Evolutionary conservation across 2,888 invertebrate genomes (phyloP), one percentile per base, ranked within the genome.

Genomic region (Gasteruption jaculator): DNA sequence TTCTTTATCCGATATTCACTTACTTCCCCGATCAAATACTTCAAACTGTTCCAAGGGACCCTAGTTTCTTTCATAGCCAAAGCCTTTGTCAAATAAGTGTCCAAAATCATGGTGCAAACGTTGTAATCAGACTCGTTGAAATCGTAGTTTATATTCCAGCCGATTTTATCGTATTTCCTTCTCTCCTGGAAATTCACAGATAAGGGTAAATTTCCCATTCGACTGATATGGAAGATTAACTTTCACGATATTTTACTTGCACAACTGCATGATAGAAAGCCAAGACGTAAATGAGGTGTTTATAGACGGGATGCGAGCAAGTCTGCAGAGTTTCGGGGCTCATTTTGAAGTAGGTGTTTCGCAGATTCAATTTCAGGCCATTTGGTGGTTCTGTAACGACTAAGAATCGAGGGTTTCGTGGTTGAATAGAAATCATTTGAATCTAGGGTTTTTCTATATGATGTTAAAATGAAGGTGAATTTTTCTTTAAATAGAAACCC

Each of bases 211-310:
- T 8, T 24, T n/a, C 5, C 26, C 35, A 4, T 4, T 21, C 43
- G n/a, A n/a, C n/a, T n/a, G n/a, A n/a, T n/a, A n/a, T n/a, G n/a
- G n/a, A n/a, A n/a, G n/a, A n/a, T n/a, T n/a, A n/a, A n/a, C n/a
- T n/a, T n/a, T n/a, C n/a, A n/a, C n/a, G n/a, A n/a, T n/a, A n/a
- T n/a, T 43, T 68, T 68, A 84, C 85, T 76, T 88, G 88, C 1
- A 93, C 86, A 0, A 93, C 92, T 6, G 91, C 93, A 67, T 94
- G 93, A 74, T 93, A 93, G 74, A 94, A 94, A 0, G 91, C 90
- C 27, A 94, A 74, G 2, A 91, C 91, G 65, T 87, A 94, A 25
- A 92, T 79, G 1, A 94, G 74, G 21, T 90, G 78, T 56, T 84
- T 85, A 73, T 85, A 94, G n/a, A 82, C 78, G 0, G 76, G 73